Percentiles rank a stretch among this genome's conserved stretches.
phyloP scores from a whole-genome alignment of 2,113 vertebrate species.

The Cyprichromis sp. region DNA sequence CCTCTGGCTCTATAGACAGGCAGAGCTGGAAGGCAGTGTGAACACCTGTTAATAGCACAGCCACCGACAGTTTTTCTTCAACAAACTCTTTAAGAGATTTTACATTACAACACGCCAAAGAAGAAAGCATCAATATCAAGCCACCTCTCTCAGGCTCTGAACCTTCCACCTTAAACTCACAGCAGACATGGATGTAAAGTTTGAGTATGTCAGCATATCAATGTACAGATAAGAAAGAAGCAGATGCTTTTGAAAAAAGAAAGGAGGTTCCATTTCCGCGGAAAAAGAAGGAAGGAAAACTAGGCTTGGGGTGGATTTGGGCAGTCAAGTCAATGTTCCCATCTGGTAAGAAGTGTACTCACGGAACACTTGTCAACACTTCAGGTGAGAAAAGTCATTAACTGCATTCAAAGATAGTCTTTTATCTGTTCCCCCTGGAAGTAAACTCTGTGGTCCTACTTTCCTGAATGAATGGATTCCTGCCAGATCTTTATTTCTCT shows the following conservation, averaged over 20 bases:
- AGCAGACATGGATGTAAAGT: neutral
- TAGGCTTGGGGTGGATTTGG: neutral
- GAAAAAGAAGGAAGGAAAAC: neutral
- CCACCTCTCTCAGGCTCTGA: neutral
- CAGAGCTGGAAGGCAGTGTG: neutral
- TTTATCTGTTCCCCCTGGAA: neutral
- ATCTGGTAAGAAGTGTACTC: neutral
- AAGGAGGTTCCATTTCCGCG: neutral
- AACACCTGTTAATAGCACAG: conserved; percentile 43
- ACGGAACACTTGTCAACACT: neutral
- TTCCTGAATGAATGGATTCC: neutral
- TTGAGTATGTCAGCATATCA: neutral
- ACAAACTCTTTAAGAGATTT: conserved; percentile 7
- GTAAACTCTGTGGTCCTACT: neutral
- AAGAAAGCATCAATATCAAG: neutral
- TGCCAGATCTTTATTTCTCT: neutral
- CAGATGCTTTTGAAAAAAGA: neutral
- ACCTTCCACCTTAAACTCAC: conserved; percentile 6
- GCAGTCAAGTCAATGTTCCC: neutral
- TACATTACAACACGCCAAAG: neutral
- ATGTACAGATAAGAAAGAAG: neutral
- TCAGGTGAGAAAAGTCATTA: conserved; percentile 30
- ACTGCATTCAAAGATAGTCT: neutral
- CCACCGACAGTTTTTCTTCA: neutral
- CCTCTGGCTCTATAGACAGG: conserved; percentile 25